A percentile compares a stretch with the other conserved stretches of the same genome.
These are phyloP conservation scores for Stenopsyche tienmushanensis DNA, from an alignment of 1,140 invertebrate genomes.

Conservation along the genomic window DNA sequence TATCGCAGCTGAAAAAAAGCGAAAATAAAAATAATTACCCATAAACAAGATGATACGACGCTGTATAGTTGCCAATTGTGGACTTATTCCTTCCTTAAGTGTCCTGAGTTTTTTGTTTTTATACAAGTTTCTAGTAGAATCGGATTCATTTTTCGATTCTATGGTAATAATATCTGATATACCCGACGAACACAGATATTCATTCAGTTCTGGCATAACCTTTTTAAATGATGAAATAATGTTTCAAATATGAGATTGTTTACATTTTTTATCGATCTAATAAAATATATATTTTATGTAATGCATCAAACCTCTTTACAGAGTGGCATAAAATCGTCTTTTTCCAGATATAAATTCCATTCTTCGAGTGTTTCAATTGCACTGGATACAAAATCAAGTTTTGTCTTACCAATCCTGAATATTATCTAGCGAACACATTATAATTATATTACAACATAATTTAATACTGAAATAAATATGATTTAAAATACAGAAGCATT, in stretches of 20 bases:
- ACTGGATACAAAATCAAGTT: constrained; percentile 21
- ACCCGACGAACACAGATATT: constrained; percentile 39
- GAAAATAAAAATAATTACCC: constrained; percentile 19
- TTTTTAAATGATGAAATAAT: constrained; percentile 21
- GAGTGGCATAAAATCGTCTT: constrained; percentile 13
- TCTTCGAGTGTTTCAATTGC: constrained; percentile 32
- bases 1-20: too few relatives aligned
- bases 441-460: not conserved
- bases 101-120: not conserved
- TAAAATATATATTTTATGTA: too few relatives aligned
- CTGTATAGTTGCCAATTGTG: constrained; percentile 28
- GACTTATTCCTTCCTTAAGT: constrained; percentile 11
- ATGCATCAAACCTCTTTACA: constrained; percentile 30
- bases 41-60: constrained; percentile 35
- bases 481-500: not conserved
- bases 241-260: not conserved
- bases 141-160: not conserved
- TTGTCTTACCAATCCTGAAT: constrained; percentile 29
- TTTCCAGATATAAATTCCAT: constrained; percentile 31
- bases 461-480: not conserved
- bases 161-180: constrained; percentile 27
- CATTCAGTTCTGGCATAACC: constrained; percentile 35
- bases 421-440: constrained; percentile 20
- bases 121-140: not conserved
- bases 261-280: not conserved